Conservation (phyloP, 2,797 vertebrate species). For the Anguilla pacifica region DNA sequence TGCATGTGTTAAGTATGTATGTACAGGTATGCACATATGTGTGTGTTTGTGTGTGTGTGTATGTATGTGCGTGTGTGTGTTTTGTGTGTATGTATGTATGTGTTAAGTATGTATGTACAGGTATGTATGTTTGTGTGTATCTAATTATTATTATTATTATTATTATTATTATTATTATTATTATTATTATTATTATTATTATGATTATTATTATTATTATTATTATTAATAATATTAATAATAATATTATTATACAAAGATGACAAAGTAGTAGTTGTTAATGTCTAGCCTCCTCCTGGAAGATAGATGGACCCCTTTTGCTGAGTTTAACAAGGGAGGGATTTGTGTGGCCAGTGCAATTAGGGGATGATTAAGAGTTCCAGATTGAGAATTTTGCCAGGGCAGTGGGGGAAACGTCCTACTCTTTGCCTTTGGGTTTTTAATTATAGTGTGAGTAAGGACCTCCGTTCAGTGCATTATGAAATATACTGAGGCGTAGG, state of each 20-base stretch:
- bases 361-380: background rate
- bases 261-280: background rate
- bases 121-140: conserved; percentile 15
- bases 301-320: background rate
- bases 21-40: too few relatives aligned
- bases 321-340: background rate
- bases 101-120: background rate
- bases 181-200: too few relatives aligned
- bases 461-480: background rate
- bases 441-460: background rate
- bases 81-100: conserved; percentile 17
- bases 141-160: background rate
- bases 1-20: background rate
- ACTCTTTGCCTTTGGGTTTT: background rate
- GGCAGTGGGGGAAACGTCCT: background rate
- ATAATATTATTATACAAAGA: too few relatives aligned
- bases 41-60: conserved; percentile 15
- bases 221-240: too few relatives aligned
- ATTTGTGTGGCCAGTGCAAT: background rate
- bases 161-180: too few relatives aligned
- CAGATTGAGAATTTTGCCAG: background rate
- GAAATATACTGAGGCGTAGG: background rate
- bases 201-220: too few relatives aligned
- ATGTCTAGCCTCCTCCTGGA: background rate
- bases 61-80: too few relatives aligned